These are phyloP conservation scores for Seira musarum DNA, from an alignment of 2,888 invertebrate species.

Conservation along the genomic window DNA sequence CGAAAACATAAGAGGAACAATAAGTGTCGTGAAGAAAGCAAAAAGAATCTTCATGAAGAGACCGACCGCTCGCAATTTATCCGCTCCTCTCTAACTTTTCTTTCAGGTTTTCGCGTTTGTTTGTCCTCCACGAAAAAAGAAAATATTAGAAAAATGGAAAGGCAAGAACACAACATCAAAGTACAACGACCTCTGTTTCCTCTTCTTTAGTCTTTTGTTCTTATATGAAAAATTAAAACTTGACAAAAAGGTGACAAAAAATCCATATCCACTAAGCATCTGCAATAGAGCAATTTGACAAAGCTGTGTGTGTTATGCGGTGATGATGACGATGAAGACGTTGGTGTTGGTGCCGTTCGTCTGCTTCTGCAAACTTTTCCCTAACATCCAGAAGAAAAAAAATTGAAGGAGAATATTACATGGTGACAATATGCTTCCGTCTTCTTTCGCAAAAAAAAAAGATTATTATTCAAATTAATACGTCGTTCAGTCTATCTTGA, in stretches of 20 bases:
- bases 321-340: constrained; percentile 25
- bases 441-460: constrained; percentile 11
- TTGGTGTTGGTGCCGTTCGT: constrained; percentile 18
- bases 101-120: constrained; percentile 1
- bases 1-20: too few relatives aligned
- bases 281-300: constrained; percentile 41
- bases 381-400: constrained; percentile 15
- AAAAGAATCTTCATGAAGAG: not conserved
- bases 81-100: not conserved
- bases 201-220: not conserved
- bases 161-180: constrained; percentile 1
- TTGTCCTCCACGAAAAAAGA: not conserved
- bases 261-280: constrained; percentile 24
- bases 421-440: constrained; percentile 9
- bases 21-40: constrained; percentile 6
- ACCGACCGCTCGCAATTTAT: not conserved
- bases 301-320: constrained; percentile 26
- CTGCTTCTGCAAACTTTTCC: not conserved
- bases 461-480: constrained; percentile 58
- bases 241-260: constrained; percentile 48
- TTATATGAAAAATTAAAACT: constrained; percentile 12
- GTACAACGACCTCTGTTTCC: constrained; percentile 9
- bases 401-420: constrained; percentile 17
- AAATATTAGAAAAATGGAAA: not conserved
- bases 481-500: constrained; percentile 25